Conservation (phyloP, 2,797 vertebrate species). For the Poecilia picta region DNA sequence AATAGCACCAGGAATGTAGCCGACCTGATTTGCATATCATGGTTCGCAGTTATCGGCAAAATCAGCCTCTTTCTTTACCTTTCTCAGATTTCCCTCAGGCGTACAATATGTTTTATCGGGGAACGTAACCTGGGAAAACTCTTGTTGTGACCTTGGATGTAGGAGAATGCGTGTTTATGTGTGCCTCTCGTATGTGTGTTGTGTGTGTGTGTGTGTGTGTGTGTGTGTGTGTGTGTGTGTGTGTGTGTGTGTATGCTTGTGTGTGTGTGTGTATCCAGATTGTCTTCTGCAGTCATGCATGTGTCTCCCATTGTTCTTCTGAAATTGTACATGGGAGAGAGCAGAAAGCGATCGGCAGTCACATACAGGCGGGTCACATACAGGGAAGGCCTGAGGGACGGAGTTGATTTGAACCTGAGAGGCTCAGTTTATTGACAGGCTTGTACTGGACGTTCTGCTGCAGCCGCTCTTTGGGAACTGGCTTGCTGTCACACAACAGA, state of each 20-base stretch:
- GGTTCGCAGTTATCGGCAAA: conserved; percentile 18
- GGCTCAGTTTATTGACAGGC: conserved; percentile 62
- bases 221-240: conserved; percentile 12
- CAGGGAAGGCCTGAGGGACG: conserved; percentile 55
- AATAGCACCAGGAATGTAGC: conserved; percentile 27
- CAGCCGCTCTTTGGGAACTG: conserved; percentile 38
- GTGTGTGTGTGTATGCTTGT: background rate
- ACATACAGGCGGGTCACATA: conserved; percentile 48
- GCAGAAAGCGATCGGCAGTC: conserved; percentile 72
- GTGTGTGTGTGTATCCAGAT: conserved; percentile 27
- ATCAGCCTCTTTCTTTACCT: conserved; percentile 3
- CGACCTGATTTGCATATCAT: conserved; percentile 38
- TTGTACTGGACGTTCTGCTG: conserved; percentile 61
- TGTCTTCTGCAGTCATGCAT: conserved; percentile 55
- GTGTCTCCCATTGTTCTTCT: conserved; percentile 49
- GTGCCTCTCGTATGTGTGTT: conserved; percentile 8
- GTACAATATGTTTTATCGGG: background rate
- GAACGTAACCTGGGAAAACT: conserved; percentile 8
- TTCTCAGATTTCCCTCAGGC: background rate
- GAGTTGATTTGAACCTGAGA: conserved; percentile 41
- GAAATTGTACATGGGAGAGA: conserved; percentile 64
- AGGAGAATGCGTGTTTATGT: background rate
- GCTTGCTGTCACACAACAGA: conserved; percentile 35
- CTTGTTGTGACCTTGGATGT: background rate
- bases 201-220: conserved; percentile 33